A percentile compares a stretch with the other conserved stretches of the same genome.
phyloP scores from a whole-genome alignment of 2,797 vertebrate species.

The Sparus aurata region DNA sequence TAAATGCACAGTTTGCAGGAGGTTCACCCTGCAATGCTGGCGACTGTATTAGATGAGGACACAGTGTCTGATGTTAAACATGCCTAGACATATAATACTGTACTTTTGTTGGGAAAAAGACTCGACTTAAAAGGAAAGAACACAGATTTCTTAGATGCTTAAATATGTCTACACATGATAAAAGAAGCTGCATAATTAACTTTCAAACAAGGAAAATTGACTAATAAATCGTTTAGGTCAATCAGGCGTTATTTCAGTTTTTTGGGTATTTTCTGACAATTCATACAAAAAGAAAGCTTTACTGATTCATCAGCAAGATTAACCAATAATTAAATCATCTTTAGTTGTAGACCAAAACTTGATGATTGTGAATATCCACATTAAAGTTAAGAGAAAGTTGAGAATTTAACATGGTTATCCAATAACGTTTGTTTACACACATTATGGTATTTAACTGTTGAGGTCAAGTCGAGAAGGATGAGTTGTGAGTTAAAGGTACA shows the following conservation, averaged over 20 bases:
- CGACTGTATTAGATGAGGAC: slow-evolving; percentile 16
- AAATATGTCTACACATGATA: background rate
- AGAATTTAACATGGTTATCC: background rate
- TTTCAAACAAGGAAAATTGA: background rate
- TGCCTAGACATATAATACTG: slow-evolving; percentile 14
- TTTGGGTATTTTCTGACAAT: background rate
- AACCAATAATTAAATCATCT: background rate
- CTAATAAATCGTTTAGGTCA: background rate
- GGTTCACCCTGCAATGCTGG: slow-evolving; percentile 16
- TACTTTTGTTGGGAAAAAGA: background rate
- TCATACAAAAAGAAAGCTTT: background rate
- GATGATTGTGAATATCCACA: background rate
- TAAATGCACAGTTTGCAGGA: slow-evolving; percentile 57
- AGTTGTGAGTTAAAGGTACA: background rate
- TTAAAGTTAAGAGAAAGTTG: background rate
- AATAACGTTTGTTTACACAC: background rate
- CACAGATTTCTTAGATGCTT: background rate
- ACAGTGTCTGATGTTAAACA: slow-evolving; percentile 42
- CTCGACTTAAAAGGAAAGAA: background rate
- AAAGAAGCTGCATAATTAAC: background rate
- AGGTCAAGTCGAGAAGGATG: background rate
- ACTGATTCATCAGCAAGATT: background rate
- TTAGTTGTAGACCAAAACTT: background rate
- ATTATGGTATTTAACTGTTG: background rate
- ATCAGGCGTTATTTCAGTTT: background rate